Evolutionary conservation across 1,140 invertebrate genomes (phyloP), one percentile per base, ranked within the genome.

Genomic region (Neotoxoptera formosana): DNA sequence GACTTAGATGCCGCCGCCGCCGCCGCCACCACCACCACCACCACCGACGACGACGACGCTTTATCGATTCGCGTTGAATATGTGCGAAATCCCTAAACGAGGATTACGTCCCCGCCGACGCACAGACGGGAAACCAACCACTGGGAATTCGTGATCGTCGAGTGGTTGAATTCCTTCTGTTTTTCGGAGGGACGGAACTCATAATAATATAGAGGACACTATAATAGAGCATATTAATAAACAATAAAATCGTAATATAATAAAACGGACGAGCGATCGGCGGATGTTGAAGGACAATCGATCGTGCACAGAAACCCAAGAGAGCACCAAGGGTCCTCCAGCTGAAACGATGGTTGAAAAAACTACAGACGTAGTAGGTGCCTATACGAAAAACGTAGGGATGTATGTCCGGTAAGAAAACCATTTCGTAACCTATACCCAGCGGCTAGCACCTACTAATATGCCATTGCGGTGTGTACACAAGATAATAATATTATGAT

Each of bases 41-140:
- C 84, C 45, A 60, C 89, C 41, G 11, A 2, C 41, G 45, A 30
- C 84, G 41, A 30, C 84, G 84, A 45, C 84, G 84, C 84, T 47
- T 47, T 87, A 87, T 87, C 45, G 84, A 92, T 81, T 48, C 36
- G 60, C 51, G 47, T 92, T 41, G n/a, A 67, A 92, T 48, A 67
- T 21, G 45, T 76, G 60, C 67, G 45, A 92, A 92, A 92, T 67
- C 45, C 53, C 30, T 60, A 92, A 34, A 76, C n/a, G 60, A 81
- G 41, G 56, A 60, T 47, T 60, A 36, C 4, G 34, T n/a, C 20
- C 45, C 20, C 9, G 11, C 21, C 76, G 60, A 47, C 51, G 48
- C 84, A 23, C 34, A 36, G 84, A 88, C 67, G 25, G n/a, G 34
- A 83, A 83, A 83, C 20, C 36, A 83, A 81, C 83, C 91, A 88